Percentiles rank a stretch among this genome's conserved stretches.
Evolutionary conservation across 2,797 vertebrate species (phyloP).

Genomic region (Mormyrops attenuatus): DNA sequence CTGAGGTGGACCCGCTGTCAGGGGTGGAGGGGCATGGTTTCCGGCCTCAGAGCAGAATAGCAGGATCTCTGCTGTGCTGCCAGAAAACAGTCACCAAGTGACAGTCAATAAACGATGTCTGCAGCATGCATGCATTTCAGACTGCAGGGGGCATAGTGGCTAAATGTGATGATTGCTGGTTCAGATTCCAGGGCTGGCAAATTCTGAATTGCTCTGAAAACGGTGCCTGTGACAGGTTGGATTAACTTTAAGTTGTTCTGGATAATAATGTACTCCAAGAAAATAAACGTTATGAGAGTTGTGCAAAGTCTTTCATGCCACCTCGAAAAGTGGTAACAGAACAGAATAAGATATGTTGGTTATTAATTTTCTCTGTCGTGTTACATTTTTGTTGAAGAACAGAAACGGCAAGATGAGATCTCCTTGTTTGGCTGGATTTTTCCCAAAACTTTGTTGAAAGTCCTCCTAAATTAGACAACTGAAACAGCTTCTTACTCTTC

Average conservation of each 20-base stretch:
- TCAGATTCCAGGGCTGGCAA: not conserved
- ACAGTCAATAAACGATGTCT: not conserved
- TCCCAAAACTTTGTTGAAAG: not conserved
- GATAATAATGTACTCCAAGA: not conserved
- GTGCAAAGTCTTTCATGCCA: not conserved
- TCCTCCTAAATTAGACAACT: not conserved
- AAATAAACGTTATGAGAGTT: not conserved
- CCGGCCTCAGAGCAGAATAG: not conserved
- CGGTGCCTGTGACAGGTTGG: not conserved
- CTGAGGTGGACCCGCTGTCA: not conserved
- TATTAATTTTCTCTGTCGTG: not conserved
- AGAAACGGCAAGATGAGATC: not conserved
- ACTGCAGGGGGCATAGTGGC: not conserved
- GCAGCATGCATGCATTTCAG: not conserved
- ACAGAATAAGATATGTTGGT: not conserved
- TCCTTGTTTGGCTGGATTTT: not conserved
- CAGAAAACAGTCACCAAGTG: not conserved
- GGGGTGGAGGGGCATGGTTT: not conserved
- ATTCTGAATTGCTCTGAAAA: not conserved
- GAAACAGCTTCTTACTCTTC: not conserved
- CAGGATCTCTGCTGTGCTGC: not conserved
- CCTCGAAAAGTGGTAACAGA: not conserved
- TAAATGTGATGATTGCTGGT: not conserved
- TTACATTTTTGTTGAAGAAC: not conserved
- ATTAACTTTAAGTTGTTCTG: not conserved